Evolutionary conservation across 2,797 vertebrate species (phyloP), one percentile per base, ranked within the genome.

Genomic region (Falco novaeseelandiae): DNA sequence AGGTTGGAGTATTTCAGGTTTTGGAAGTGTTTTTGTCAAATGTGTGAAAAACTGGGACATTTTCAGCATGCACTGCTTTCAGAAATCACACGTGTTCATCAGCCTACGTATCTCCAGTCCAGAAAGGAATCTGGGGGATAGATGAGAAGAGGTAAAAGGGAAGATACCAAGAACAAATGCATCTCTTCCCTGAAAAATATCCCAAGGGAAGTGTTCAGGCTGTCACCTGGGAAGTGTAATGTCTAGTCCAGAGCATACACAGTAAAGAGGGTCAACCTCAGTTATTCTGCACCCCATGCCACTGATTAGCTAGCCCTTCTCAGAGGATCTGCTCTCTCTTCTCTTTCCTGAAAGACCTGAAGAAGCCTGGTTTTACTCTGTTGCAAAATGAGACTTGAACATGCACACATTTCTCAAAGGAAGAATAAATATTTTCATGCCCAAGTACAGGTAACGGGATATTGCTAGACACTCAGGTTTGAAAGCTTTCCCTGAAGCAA

Each of bases 41-140:
- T 69, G 88, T 95, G 94, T 94, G 93, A 96, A 96, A 96, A 96
- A 87, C 65, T 79, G 90, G 88, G 91, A 96, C 90, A 38, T 91
- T 95, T 94, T 91, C 87, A 94, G 65, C 90, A 63, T 78, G 49
- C 55, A 82, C 42, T n/a, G 58, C 72, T 90, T 92, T 92, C 65
- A 89, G 83, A 94, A 89, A 48, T 55, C 78, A 93, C 89, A 89
- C 48, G 79, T 94, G 92, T 91, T 95, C 19, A 10, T 58, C 96
- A 94, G 77, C 93, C 94, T 90, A 81, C 54, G 7, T 27, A 78
- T 57, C 80, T 83, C 49, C 46, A 81, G 71, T 51, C 85, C 66
- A 14, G 79, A 94, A 93, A 88, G 26, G 57, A 89, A 96, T 83
- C 48, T 40, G 48, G 38, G 19, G 42, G 71, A 80, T 52, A 83